Evolutionary conservation across 2,888 invertebrate species (phyloP).

Genomic region (Andrena chrysosceles): DNA sequence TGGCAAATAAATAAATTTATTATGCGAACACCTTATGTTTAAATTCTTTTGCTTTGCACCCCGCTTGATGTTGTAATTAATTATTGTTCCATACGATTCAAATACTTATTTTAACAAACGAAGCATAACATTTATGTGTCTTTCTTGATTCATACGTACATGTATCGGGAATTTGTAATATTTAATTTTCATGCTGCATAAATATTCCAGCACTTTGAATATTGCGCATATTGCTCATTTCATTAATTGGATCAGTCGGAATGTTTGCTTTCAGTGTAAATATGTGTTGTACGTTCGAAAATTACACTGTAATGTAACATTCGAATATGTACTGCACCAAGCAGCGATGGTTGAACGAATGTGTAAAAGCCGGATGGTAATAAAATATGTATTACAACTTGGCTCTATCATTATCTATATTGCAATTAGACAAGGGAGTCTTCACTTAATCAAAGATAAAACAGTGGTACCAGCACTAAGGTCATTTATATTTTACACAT

Average conservation of each 20-base stretch:
- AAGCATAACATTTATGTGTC: not conserved
- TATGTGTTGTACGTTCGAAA: constrained; percentile 1
- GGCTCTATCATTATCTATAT: no score
- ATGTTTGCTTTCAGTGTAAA: constrained; percentile 21
- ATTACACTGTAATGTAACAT: not conserved
- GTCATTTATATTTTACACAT: no score
- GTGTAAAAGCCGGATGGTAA: no score
- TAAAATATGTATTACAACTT: no score
- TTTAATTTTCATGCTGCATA: constrained; percentile 16
- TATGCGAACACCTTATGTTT: not conserved
- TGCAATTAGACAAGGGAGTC: not conserved
- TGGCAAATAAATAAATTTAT: not conserved
- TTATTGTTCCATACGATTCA: constrained; percentile 11
- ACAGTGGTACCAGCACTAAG: no score
- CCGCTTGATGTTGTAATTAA: not conserved
- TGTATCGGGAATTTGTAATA: not conserved
- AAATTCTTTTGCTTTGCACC: not conserved
- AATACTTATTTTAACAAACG: not conserved
- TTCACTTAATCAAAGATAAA: no score
- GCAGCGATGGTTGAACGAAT: not conserved
- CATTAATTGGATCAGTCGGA: constrained; percentile 26
- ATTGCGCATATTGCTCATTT: constrained; percentile 21
- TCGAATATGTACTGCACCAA: not conserved
- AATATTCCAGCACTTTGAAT: constrained; percentile 28
- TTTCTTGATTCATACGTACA: not conserved